Evolutionary conservation across 1,140 invertebrate genomes (phyloP), one percentile per base, ranked within the genome.

Genomic region (Bombus sylvicola): DNA sequence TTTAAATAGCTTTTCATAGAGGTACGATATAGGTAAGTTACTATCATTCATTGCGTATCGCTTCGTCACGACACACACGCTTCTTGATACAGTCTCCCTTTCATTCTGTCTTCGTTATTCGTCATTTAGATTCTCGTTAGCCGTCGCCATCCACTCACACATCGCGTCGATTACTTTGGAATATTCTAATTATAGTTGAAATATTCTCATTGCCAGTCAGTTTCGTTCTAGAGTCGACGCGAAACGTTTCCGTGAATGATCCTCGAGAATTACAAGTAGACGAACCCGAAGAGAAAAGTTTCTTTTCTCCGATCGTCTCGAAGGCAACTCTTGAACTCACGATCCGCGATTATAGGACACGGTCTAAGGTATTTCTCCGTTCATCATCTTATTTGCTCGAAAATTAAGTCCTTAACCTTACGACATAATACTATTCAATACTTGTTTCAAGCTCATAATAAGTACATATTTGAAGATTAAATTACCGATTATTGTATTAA

Each of bases 381-480:
- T 73, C 64, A 3, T 39, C 53, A 34, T 18, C 64, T 74, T 86
- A 75, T 85, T 31, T 18, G 41, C 43, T 75, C 18, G 43, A 76
- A 57, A 86, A 83, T 72, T 80, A 80, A 59, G 3, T 72, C 53
- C 76, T 91, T 90, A 82, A 90, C 43, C 89, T 92, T 93, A 93
- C 82, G 82, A 85, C 87, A 73, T 94, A 94, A 94, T 94, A 94
- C 93, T 95, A 94, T 93, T 93, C 93, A 94, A 94, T 95, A 95
- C 93, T 94, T 95, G 89, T 94, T 69, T 93, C 92, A 95, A 95
- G 94, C 94, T 95, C 94, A 94, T 94, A 94, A 93, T 94, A 94
- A 94, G 93, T 94, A 94, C 93, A 94, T 93, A 94, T 92, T 94
- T 88, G 81, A 94, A 91, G 93, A 94, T 94, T 92, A 92, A 90